Conservation (phyloP, 2,113 vertebrate genomes). For the Reinhardtius hippoglossoides region DNA sequence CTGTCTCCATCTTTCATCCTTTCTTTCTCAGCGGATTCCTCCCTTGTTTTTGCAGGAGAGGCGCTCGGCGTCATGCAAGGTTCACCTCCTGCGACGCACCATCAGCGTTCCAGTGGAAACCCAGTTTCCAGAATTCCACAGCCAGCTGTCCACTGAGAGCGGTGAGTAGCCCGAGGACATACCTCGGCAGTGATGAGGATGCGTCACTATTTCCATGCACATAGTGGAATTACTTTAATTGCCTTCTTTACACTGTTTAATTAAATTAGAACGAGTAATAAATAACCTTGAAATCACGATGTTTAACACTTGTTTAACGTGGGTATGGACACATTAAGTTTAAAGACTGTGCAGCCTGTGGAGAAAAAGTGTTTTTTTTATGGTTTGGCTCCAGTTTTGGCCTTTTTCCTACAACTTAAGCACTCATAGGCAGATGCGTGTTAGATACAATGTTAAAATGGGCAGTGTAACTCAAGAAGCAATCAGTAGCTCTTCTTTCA, state of each 20-base stretch:
- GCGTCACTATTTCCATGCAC: not conserved
- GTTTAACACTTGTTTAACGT: conserved; percentile 10
- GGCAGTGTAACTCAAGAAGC: not conserved
- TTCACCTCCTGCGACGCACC: conserved; percentile 82
- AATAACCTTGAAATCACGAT: not conserved
- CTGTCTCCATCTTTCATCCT: conserved; percentile 8
- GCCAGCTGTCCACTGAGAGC: conserved; percentile 75
- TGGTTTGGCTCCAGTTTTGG: not conserved
- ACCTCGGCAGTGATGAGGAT: conserved; percentile 8
- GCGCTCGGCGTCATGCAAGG: conserved; percentile 68
- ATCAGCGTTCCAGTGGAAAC: conserved; percentile 86
- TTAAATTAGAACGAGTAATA: conserved; percentile 16
- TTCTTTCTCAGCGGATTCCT: conserved; percentile 35
- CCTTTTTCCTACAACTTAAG: not conserved
- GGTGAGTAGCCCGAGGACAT: conserved; percentile 76
- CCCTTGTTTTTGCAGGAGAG: conserved; percentile 74
- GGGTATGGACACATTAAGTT: not conserved
- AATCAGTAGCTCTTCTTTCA: not conserved
- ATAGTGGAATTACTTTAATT: not conserved
- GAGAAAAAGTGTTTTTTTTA: not conserved
- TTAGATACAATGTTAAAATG: not conserved
- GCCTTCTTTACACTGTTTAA: conserved; percentile 3
- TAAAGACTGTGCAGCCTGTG: not conserved
- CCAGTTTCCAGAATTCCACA: conserved; percentile 78
- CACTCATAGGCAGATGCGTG: not conserved